phyloP scores from a whole-genome alignment of 2,797 vertebrate species.

The Enteromius paludinosus region DNA sequence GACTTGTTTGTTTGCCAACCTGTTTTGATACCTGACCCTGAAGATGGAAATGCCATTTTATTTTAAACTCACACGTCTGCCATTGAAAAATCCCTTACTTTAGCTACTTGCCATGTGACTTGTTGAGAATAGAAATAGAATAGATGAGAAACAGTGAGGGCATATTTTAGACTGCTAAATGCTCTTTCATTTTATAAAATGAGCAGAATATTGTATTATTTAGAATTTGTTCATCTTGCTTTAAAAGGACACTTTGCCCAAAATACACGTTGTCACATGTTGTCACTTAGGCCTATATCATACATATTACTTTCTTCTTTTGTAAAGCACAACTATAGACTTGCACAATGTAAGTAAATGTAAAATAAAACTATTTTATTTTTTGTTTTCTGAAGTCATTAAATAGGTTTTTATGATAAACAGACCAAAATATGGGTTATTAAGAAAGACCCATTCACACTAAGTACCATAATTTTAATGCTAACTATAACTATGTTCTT shows the following conservation, averaged over 20 bases:
- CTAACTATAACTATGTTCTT: background rate
- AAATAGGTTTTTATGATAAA: background rate
- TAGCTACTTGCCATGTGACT: background rate
- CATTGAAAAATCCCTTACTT: background rate
- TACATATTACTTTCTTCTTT: background rate
- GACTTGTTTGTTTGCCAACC: constrained; percentile 61
- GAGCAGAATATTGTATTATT: background rate
- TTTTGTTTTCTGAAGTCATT: background rate
- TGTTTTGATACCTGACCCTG: constrained; percentile 63
- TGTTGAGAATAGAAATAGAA: constrained; percentile 7
- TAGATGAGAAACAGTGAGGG: background rate
- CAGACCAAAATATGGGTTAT: background rate
- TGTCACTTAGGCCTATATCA: too few species aligned
- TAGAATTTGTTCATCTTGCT: background rate
- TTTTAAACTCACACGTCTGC: constrained; percentile 57
- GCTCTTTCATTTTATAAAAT: background rate
- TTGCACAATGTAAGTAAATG: background rate
- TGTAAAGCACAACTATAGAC: background rate
- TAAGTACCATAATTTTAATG: background rate
- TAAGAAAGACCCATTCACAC: background rate
- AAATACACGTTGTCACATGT: background rate
- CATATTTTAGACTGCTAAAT: background rate
- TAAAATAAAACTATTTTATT: background rate
- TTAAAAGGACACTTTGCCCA: background rate
- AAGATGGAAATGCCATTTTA: constrained; percentile 67